These are phyloP conservation scores for Capromys pilorides DNA, from an alignment of 2,797 vertebrate species.

Conservation along the genomic window DNA sequence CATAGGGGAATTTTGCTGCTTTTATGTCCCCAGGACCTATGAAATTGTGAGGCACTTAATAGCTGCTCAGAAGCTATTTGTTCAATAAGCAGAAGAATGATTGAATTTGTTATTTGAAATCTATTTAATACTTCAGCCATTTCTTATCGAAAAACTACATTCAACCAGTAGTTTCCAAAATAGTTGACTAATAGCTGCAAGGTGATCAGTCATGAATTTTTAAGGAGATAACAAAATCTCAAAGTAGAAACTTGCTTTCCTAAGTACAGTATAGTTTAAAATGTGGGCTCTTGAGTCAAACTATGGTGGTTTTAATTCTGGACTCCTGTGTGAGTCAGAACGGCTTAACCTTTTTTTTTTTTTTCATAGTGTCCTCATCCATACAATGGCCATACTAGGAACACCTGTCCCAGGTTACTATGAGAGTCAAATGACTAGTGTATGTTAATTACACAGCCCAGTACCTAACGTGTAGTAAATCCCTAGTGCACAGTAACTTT, in stretches of 20 bases:
- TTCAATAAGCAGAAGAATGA: conserved; percentile 22
- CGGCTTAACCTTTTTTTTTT: conserved; percentile 20
- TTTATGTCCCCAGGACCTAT: conserved; percentile 13
- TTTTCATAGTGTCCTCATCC: conserved; percentile 19
- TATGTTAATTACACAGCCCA: neutral
- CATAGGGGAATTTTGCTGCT: neutral
- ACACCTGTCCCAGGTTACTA: neutral
- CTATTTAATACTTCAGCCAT: conserved; percentile 28
- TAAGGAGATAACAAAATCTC: neutral
- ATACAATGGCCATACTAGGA: neutral
- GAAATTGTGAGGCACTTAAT: neutral
- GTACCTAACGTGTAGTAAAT: conserved; percentile 40
- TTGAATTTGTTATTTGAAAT: conserved; percentile 60
- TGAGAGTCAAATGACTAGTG: conserved; percentile 11
- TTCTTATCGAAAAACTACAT: conserved; percentile 23
- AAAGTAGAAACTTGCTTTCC: conserved; percentile 52
- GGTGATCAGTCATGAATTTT: neutral
- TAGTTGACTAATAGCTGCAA: conserved; percentile 32
- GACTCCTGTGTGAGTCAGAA: conserved; percentile 39
- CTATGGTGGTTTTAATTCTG: conserved; percentile 16
- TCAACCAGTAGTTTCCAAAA: conserved; percentile 50
- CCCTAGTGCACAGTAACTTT: conserved; percentile 23
- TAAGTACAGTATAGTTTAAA: conserved; percentile 36
- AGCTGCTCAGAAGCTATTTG: conserved; percentile 41
- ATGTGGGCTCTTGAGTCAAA: neutral